Percentiles rank a stretch among this genome's conserved stretches.
phyloP scores from a whole-genome alignment of 2,113 vertebrate genomes.

The Microcebus jonahi region DNA sequence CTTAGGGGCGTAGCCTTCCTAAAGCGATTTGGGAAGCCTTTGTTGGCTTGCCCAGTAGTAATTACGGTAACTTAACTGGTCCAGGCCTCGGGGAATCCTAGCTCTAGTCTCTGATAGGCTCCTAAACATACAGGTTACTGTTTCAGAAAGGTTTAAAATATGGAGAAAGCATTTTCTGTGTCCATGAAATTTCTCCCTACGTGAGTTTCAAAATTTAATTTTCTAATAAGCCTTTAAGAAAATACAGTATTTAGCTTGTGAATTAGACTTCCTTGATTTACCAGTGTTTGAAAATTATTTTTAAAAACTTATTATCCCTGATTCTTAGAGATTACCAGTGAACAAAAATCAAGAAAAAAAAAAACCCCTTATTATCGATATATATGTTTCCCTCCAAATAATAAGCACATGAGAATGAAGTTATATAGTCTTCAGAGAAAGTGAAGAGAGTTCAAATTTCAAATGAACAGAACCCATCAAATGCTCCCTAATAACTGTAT shows the following conservation, averaged over 20 bases:
- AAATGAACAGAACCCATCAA: neutral
- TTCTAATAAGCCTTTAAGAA: neutral
- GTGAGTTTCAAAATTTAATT: neutral
- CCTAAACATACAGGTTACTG: neutral
- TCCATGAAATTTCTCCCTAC: neutral
- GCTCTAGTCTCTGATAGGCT: neutral
- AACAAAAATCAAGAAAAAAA: too few species aligned
- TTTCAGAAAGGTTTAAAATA: slow-evolving; percentile 19
- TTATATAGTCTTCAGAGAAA: neutral
- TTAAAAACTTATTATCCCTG: neutral
- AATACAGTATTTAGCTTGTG: neutral
- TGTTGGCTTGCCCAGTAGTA: neutral
- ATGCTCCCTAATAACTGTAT: neutral
- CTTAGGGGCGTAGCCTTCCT: neutral
- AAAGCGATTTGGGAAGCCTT: neutral
- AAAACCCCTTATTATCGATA: neutral
- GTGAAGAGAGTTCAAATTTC: slow-evolving; percentile 23
- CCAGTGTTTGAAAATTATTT: neutral
- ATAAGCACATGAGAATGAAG: neutral
- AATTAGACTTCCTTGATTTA: neutral
- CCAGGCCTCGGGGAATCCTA: neutral
- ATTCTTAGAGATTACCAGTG: too few species aligned
- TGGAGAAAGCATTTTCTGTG: slow-evolving; percentile 25
- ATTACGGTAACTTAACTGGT: neutral
- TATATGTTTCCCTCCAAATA: neutral